These are phyloP conservation scores for Rotaria sp. DNA, from an alignment of 2,888 invertebrate genomes.

Conservation along the genomic window DNA sequence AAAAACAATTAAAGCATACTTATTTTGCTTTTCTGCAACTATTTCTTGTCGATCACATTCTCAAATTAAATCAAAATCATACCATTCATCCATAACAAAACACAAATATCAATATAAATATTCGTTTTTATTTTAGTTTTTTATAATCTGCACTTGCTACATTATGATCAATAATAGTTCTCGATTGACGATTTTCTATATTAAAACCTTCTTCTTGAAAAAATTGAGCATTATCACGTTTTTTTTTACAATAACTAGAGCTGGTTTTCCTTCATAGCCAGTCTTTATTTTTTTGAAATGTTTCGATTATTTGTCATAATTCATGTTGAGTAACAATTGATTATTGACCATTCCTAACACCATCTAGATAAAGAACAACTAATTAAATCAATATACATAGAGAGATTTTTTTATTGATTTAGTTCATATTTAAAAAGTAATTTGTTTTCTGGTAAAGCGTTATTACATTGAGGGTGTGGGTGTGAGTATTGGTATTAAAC, in stretches of 20 bases:
- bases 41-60: conserved; percentile 81
- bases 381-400: too few species aligned
- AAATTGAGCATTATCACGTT: conserved; percentile 76
- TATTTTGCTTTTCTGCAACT: conserved; percentile 69
- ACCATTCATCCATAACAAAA: conserved; percentile 50
- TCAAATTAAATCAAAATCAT: conserved; percentile 80
- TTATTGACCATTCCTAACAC: conserved; percentile 60
- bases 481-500: too few species aligned
- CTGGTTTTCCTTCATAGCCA: conserved; percentile 60
- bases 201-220: conserved; percentile 57
- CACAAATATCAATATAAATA: too few species aligned
- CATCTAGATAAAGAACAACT: conserved; percentile 79
- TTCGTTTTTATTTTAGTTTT: too few species aligned
- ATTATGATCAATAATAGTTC: conserved; percentile 76
- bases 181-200: conserved; percentile 65
- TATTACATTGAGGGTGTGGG: too few species aligned
- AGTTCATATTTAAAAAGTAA: too few species aligned
- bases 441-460: too few species aligned
- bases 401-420: too few species aligned
- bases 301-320: conserved; percentile 48
- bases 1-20: too few species aligned
- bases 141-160: conserved; percentile 60
- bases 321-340: conserved; percentile 48
- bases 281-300: conserved; percentile 28
- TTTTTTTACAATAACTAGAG: conserved; percentile 81